A percentile compares a stretch with the other conserved stretches of the same genome.
These are phyloP conservation scores for Theocolax elegans DNA, from an alignment of 1,140 invertebrate genomes.

Conservation along the genomic window DNA sequence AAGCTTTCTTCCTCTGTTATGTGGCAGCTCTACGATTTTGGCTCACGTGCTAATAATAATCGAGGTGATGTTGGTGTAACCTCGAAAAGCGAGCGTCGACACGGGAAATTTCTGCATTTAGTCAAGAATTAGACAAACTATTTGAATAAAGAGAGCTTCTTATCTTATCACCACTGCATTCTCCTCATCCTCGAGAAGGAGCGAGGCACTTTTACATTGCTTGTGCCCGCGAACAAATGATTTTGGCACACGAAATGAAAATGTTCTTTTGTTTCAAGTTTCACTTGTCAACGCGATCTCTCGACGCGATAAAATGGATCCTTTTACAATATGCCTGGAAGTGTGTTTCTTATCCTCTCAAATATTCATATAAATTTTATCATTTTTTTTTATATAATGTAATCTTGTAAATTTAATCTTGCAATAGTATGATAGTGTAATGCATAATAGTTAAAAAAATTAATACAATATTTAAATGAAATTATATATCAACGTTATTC, in stretches of 20 bases:
- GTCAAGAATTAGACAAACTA: not conserved
- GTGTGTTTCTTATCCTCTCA: no score
- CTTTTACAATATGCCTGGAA: not conserved
- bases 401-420: not conserved
- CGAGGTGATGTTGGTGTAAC: not conserved
- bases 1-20: no score
- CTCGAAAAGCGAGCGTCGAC: not conserved
- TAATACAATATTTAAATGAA: no score
- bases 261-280: not conserved
- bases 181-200: not conserved
- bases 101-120: not conserved
- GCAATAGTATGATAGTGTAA: no score
- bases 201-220: not conserved
- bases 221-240: no score
- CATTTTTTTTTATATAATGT: not conserved
- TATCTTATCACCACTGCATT: slow-evolving; percentile 2
- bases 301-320: not conserved
- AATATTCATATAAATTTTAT: not conserved
- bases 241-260: not conserved
- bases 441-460: no score
- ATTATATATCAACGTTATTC: no score
- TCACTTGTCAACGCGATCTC: not conserved
- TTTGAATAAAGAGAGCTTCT: not conserved
- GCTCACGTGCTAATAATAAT: slow-evolving; percentile 2
- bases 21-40: no score